A percentile compares a stretch with the other conserved stretches of the same genome.
These are phyloP conservation scores for Tricholaema leucomelas DNA, from an alignment of 2,113 vertebrate species.

Conservation along the genomic window DNA sequence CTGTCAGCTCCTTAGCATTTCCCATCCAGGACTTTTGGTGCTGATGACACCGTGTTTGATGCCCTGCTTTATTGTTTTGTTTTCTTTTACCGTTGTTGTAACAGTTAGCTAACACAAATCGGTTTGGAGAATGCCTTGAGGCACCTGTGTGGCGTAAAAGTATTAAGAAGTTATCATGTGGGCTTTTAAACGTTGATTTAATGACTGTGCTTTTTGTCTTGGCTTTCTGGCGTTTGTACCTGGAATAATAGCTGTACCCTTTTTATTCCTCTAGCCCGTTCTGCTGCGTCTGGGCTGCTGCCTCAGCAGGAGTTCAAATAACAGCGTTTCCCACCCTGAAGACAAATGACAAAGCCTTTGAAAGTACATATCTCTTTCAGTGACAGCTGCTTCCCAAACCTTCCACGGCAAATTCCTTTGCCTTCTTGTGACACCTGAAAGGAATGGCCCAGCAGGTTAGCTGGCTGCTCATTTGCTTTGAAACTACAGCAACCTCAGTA, in stretches of 20 bases:
- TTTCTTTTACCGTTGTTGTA: background rate
- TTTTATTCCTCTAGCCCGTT: background rate
- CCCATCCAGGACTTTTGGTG: background rate
- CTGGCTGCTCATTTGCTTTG: slow-evolving; percentile 23
- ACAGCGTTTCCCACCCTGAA: background rate
- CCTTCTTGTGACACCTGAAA: background rate
- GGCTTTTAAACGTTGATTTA: background rate
- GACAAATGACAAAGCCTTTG: slow-evolving; percentile 37
- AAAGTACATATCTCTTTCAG: background rate
- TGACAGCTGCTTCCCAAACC: slow-evolving; percentile 41
- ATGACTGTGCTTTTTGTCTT: background rate
- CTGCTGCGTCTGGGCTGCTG: slow-evolving; percentile 6
- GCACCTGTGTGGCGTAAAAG: background rate
- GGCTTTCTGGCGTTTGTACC: slow-evolving; percentile 8
- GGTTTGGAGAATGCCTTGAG: background rate
- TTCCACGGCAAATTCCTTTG: background rate
- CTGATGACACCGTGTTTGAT: background rate
- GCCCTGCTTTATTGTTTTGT: background rate
- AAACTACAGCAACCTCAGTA: background rate
- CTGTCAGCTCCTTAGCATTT: background rate
- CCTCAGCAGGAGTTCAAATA: slow-evolving; percentile 28
- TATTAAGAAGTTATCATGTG: background rate
- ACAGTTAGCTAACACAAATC: slow-evolving; percentile 5
- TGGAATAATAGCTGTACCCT: slow-evolving; percentile 12
- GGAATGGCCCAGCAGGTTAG: slow-evolving; percentile 23